phyloP scores from a whole-genome alignment of 2,888 invertebrate species.

The Seira ritae region DNA sequence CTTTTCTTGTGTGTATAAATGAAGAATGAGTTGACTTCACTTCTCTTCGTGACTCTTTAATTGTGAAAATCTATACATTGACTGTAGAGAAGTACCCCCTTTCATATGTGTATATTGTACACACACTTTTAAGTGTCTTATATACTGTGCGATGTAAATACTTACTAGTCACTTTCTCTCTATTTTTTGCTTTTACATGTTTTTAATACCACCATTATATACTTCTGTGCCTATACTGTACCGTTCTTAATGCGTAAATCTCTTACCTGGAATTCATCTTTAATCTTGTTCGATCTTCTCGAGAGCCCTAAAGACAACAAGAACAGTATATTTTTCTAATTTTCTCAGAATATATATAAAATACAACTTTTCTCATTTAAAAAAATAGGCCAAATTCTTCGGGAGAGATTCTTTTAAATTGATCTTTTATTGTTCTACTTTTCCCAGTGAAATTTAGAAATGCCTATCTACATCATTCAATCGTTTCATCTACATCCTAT shows the following conservation, averaged over 20 bases:
- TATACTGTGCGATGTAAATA: neutral
- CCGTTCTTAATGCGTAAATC: neutral
- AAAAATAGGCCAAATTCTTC: no score
- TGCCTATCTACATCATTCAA: no score
- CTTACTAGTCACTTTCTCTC: constrained; percentile 2
- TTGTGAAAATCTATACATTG: constrained; percentile 13
- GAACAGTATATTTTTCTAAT: no score
- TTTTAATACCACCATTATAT: neutral
- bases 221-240: neutral
- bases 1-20: constrained; percentile 37
- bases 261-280: no score
- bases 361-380: no score
- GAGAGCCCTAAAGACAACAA: no score
- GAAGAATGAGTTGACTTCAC: constrained; percentile 23
- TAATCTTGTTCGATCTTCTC: no score
- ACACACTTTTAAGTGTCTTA: constrained; percentile 6
- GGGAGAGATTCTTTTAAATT: no score
- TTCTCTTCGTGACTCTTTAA: neutral
- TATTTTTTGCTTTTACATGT: constrained; percentile 31
- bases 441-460: no score
- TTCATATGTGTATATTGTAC: neutral
- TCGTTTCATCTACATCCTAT: no score
- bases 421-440: no score
- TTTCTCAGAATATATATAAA: no score
- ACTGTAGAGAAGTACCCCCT: constrained; percentile 31